A percentile compares a stretch with the other conserved stretches of the same genome.
Evolutionary conservation across 1,140 invertebrate genomes (phyloP).

Genomic region (Harpegnathos saltator): DNA sequence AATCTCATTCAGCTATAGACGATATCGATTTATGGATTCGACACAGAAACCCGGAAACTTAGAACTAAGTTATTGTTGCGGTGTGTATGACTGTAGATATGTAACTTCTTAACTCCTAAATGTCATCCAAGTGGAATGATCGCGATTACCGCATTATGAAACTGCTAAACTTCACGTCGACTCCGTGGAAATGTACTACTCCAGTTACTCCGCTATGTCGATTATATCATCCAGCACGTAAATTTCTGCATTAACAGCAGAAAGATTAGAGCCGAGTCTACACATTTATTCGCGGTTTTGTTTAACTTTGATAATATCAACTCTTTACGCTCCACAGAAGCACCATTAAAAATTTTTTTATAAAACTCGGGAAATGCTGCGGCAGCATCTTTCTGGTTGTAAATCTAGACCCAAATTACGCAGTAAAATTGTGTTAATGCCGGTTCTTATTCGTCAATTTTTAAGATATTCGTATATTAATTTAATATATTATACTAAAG

Average conservation of each 20-base stretch:
- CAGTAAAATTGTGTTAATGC: too few relatives aligned
- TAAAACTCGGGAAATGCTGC: too few relatives aligned
- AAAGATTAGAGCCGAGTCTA: background rate
- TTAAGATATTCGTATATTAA: too few relatives aligned
- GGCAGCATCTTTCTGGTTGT: too few relatives aligned
- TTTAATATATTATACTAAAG: too few relatives aligned
- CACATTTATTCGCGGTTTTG: background rate
- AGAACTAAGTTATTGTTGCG: conserved; percentile 43
- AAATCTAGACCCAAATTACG: too few relatives aligned
- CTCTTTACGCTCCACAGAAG: too few relatives aligned
- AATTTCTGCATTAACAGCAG: conserved; percentile 13
- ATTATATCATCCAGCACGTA: background rate
- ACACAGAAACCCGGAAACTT: conserved; percentile 51
- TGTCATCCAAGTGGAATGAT: conserved; percentile 55
- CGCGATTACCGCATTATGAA: conserved; percentile 51
- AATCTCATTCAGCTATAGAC: conserved; percentile 22
- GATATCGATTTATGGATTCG: conserved; percentile 55
- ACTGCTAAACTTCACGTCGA: conserved; percentile 32
- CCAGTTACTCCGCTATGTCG: conserved; percentile 9
- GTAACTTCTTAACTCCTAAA: conserved; percentile 60
- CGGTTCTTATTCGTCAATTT: too few relatives aligned
- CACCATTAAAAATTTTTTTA: too few relatives aligned
- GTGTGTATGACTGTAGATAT: conserved; percentile 30
- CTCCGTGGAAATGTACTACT: conserved; percentile 7
- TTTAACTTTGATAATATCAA: conserved; percentile 7